Evolutionary conservation across 1,140 invertebrate species (phyloP), one percentile per base, ranked within the genome.

Genomic region (Fopius arisanus): DNA sequence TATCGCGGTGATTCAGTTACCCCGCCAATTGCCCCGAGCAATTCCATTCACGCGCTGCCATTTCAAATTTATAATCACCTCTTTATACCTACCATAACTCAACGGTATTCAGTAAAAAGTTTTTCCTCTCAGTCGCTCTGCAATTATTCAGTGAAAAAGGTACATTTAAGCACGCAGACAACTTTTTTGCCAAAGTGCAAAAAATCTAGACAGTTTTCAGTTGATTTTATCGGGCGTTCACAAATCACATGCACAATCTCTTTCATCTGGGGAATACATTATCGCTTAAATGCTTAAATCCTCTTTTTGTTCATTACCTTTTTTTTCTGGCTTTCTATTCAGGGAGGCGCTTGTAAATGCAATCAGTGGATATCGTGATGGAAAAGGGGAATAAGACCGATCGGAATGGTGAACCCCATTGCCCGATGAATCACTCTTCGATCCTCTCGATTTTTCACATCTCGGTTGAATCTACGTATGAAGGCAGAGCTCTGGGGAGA

Each of bases 201-300:
- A 59, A 59, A 59, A 59, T 26, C 54, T 14, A 59, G 54, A 59
- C 54, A 26, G 19, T 59, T 59, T 59, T 59, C 54, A 14, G 21
- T 59, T 28, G 23, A 28, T 28, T 59, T 59, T 59, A 59, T 59
- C 54, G 26, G 5, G 23, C 23, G 10, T 59, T 59, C 54, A 59
- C 54, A 59, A 59, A 59, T 59, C 54, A 59, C 54, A 59, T 59
- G 23, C 23, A 28, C 54, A 59, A 59, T 59, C 54, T 59, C 23
- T 21, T 26, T 59, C 19, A 59, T 59, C 54, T 59, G 43, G 43
- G 2, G 23, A 59, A 59, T 59, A 59, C 54, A 59, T 59, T 59
- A 59, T 26, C 54, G 54, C 26, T 59, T 5, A 59, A 59, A 59
- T 59, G 23, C n/a, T n/a, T n/a, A n/a, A n/a, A n/a, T 59, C 54